Conservation (phyloP, 2,113 vertebrate species). For the Halcyon senegalensis region DNA sequence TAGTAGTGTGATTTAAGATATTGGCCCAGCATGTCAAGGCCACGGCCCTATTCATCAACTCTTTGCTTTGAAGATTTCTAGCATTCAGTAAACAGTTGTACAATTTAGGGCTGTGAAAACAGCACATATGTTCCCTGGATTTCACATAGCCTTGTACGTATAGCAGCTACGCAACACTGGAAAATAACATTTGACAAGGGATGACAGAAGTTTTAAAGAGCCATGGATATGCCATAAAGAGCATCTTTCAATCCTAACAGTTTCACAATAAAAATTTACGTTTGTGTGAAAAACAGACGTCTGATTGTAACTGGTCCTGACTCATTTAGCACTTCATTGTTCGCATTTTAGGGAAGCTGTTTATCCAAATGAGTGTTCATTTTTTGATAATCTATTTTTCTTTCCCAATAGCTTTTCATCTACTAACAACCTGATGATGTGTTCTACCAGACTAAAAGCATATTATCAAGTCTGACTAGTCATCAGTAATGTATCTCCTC, state of each 20-base stretch:
- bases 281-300: constrained; percentile 4
- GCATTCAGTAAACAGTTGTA: constrained; percentile 49
- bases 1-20: constrained; percentile 41
- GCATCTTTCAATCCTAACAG: background rate
- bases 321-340: constrained; percentile 14
- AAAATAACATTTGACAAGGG: constrained; percentile 37
- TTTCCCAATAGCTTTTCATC: background rate
- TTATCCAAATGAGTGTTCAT: background rate
- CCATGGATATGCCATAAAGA: background rate
- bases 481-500: background rate
- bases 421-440: background rate
- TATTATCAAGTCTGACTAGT: background rate
- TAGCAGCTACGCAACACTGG: background rate
- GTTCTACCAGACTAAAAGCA: background rate
- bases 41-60: constrained; percentile 30
- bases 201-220: background rate
- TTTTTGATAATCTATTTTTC: constrained; percentile 23
- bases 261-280: background rate
- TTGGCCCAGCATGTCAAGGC: background rate
- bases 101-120: constrained; percentile 35
- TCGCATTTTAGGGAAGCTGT: background rate
- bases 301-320: background rate
- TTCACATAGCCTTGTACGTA: constrained; percentile 9
- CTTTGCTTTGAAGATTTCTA: constrained; percentile 43
- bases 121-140: background rate